Evolutionary conservation across 2,888 invertebrate genomes (phyloP).

Genomic region (Cerceris rybyensis): DNA sequence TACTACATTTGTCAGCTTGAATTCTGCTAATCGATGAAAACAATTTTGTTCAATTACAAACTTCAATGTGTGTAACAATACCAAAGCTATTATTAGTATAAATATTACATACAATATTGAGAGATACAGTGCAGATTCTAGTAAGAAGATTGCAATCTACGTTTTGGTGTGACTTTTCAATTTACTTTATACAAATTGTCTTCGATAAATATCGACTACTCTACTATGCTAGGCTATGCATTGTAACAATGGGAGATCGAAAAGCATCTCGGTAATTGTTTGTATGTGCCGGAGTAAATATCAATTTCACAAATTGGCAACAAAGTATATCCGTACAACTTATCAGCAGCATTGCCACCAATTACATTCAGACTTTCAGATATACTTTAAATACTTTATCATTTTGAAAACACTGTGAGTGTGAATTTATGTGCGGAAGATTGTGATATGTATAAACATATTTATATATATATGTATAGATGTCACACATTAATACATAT

Average conservation of each 20-base stretch:
- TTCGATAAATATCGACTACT: conserved; percentile 9
- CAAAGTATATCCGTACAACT: conserved; percentile 15
- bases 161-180: conserved; percentile 13
- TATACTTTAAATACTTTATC: conserved; percentile 41
- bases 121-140: conserved; percentile 17
- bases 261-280: conserved; percentile 20
- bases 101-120: conserved; percentile 17
- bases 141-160: conserved; percentile 12
- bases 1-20: conserved; percentile 21
- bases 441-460: conserved; percentile 57
- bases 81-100: conserved; percentile 42
- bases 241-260: conserved; percentile 15
- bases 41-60: conserved; percentile 24
- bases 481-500: not conserved
- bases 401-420: conserved; percentile 21
- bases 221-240: conserved; percentile 16
- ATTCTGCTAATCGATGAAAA: conserved; percentile 15
- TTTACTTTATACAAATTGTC: conserved; percentile 22
- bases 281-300: conserved; percentile 16
- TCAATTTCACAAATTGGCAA: conserved; percentile 3
- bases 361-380: conserved; percentile 25
- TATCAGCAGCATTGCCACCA: conserved; percentile 20
- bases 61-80: conserved; percentile 29
- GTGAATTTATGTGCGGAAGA: conserved; percentile 41
- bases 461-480: conserved; percentile 54